Base-by-base conservation (phyloP, 2,113 vertebrate genomes). In the Hyaena hyaena region DNA sequence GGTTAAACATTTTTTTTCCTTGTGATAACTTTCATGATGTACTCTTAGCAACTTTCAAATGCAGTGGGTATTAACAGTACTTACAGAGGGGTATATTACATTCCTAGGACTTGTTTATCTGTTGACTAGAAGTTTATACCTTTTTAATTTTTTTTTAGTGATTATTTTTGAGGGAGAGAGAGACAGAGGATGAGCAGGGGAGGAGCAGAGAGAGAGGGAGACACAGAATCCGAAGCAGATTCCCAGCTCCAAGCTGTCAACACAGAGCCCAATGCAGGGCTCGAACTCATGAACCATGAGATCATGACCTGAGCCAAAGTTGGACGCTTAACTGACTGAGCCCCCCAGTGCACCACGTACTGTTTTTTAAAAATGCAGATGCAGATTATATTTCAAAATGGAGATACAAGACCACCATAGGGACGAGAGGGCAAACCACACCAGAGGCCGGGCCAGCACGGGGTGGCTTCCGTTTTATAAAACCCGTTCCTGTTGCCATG, bases 371-470 rank as follows among this genome's bases (percentile, higher is more conserved):
- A 90, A 77, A 21, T 33, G 48, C 76, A 33, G 45, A 17, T 31
- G 8, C 8, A 4, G 74, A 6, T 53, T 21, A 33, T 79, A 33
- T 53, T 79, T 53, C 6, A 26, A 24, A 88, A 83, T n/a, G 9
- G 24, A 33, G n/a, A 28, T 35, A 4, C 1, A 68, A 65, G 53
- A 28, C 8, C 26, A 4, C 5, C 0, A 0, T 39, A 10, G 58
- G n/a, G 45, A 68, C 10, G 58, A 2, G 0, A 5, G 15, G 19
- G 10, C n/a, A 35, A 63, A 6, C 33, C 39, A 17, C 14, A 5
- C 7, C 6, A 17, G 55, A 10, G n/a, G 69, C 1, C 1, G 1
- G 19, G 17, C 24, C 35, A 31, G 12, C 2, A 3, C 2, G 1
- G 10, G 33, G 39, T 19, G 11, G 26, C 58, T 95, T 88, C 39